Evolutionary conservation across 2,888 invertebrate species (phyloP), one percentile per base, ranked within the genome.

Genomic region (Griposia aprilina): DNA sequence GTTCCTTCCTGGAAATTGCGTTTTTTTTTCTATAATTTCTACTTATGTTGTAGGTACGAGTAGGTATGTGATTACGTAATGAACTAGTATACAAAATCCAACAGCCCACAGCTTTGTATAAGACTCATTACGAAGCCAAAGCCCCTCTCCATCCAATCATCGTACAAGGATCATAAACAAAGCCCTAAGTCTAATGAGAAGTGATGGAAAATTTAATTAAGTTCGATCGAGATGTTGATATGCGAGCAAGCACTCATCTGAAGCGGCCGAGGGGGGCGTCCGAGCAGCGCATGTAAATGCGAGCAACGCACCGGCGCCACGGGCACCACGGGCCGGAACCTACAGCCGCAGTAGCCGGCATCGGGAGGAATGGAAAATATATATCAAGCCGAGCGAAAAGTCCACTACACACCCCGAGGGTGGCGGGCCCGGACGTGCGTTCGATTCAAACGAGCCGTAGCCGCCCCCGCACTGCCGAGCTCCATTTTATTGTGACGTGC

Each of bases 311-410:
- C 81, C 83, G 87, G 76, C 83, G 89, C 90, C 90, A 87, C 90
- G 89, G 45, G 72, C 76, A 89, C 90, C 90, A 77, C 79, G 50
- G 91, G 90, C 93, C 93, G 93, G 93, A 94, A 93, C 94, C 93
- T 93, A 93, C 93, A 91, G 93, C 93, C 94, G 93, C 93, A 93
- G 94, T 92, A 94, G 94, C 95, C 94, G 93, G 94, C 93, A 92
- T 94, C 92, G 95, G 95, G 95, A 95, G 96, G 94, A 96, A 95
- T 95, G 95, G 96, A 96, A 96, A 96, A 95, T 96, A 96, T 96
- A 96, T 95, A 96, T 95, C 94, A 96, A 95, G 95, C 95, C 93
- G 94, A 95, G 96, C 96, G 96, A 96, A 96, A 96, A 96, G 96
- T 96, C 97, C 96, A 96, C 96, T 96, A 96, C 94, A 94, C 95